A percentile compares a stretch with the other conserved stretches of the same genome.
Evolutionary conservation across 2,888 invertebrate genomes (phyloP).

Genomic region (Ornithoptera priamus): DNA sequence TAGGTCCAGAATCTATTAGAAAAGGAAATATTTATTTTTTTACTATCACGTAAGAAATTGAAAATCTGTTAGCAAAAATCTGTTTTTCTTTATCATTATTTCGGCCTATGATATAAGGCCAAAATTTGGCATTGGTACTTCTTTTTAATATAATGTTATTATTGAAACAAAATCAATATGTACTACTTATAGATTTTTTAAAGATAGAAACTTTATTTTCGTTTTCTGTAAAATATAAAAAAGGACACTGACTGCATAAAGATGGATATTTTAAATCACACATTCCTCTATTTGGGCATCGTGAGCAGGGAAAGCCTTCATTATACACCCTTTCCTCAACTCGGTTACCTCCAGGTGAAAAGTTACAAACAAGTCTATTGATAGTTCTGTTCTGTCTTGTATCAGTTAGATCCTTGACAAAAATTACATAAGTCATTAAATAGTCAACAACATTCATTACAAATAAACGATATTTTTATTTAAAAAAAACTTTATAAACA

Average conservation of each 20-base stretch:
- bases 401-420: conserved; percentile 27
- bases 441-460: no score
- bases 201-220: background rate
- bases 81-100: no score
- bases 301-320: conserved; percentile 56
- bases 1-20: background rate
- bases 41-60: background rate
- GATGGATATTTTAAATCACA: conserved; percentile 52
- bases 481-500: background rate
- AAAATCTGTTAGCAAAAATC: background rate
- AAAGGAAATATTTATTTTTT: background rate
- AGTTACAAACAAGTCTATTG: conserved; percentile 68
- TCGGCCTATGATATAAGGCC: no score
- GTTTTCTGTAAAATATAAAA: background rate
- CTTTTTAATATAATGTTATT: no score
- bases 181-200: background rate
- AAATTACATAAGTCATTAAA: background rate
- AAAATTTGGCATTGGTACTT: no score
- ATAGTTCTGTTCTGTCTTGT: conserved; percentile 48
- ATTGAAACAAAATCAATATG: no score
- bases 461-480: no score
- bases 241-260: conserved; percentile 53
- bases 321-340: conserved; percentile 52
- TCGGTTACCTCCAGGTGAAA: conserved; percentile 60
- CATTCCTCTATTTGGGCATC: conserved; percentile 45